Conservation (phyloP, 2,113 vertebrate genomes). For the Mus spicilegus region DNA sequence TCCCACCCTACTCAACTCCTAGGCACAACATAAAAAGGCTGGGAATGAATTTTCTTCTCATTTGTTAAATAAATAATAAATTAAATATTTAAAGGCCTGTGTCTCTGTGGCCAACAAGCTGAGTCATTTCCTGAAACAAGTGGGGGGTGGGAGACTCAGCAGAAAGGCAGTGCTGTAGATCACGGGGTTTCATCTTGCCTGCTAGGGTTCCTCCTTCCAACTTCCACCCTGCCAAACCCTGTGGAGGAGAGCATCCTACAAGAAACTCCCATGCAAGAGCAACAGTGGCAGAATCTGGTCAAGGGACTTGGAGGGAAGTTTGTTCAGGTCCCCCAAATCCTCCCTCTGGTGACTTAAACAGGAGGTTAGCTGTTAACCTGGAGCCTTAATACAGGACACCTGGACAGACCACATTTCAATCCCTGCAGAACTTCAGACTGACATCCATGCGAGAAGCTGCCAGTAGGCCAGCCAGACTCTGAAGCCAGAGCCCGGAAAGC, state of each 20-base stretch:
- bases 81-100: constrained; percentile 77
- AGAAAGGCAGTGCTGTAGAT: background rate
- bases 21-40: background rate
- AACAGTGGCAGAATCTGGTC: background rate
- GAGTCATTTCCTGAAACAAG: constrained; percentile 2
- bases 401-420: background rate
- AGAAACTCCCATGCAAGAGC: constrained; percentile 29
- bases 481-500: background rate
- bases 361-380: background rate
- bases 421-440: background rate
- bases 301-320: background rate
- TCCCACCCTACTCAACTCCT: background rate
- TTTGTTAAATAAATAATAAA: constrained; percentile 82
- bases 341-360: background rate
- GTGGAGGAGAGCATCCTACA: background rate
- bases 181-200: background rate
- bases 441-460: background rate
- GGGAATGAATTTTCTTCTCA: constrained; percentile 28
- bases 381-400: background rate
- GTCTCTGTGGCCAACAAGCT: constrained; percentile 8
- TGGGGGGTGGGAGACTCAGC: background rate
- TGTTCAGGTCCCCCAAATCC: background rate
- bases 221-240: background rate
- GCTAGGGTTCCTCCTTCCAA: background rate
- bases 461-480: background rate